Evolutionary conservation across 2,888 invertebrate species (phyloP), one percentile per base, ranked within the genome.

Genomic region (Dinocampus coccinellae): DNA sequence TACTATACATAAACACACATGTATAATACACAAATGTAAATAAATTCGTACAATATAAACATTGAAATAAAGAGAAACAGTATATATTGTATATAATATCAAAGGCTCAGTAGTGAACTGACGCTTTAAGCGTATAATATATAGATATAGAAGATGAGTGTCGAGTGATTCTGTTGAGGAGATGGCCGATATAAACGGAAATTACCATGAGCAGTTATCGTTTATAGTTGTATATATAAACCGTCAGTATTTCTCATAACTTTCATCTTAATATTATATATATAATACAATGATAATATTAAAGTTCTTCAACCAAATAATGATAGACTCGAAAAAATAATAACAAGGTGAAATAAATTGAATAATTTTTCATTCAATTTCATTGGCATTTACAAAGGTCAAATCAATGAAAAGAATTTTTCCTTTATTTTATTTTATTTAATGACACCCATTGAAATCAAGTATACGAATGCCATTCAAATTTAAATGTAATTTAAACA

Each of bases 181-280:
- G 81, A 83, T 81, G 80, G 79, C 74, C 79, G 79, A 81, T 82
- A 81, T 81, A 79, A 80, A 75, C 78, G 78, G 79, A 80, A 82
- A 82, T 81, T 79, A 80, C 80, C 79, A 76, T 73, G 67, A 76
- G 79, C 82, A 79, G 69, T 76, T 78, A 82, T 81, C 78, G 77
- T 77, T 77, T 81, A 81, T 82, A 81, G 52, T 60, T 33, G 34
- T 47, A 4, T 47, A 6, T 7, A 47, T 9, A 7, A 4, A 47
- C n/a, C 16, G 16, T 47, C 7, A 16, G 16, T 4, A 47, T 16
- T 6, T 47, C 16, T 16, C 7, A 16, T 20, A 4, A 47, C 6
- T 20, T n/a, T 20, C n/a, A 47, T 47, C 6, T n/a, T 7, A 47
- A 47, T 47, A 47, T 47, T 47, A 16, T 47, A 16, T n/a, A 47